Conservation (phyloP, 2,888 invertebrate genomes). For the Palloptera scutellata region DNA sequence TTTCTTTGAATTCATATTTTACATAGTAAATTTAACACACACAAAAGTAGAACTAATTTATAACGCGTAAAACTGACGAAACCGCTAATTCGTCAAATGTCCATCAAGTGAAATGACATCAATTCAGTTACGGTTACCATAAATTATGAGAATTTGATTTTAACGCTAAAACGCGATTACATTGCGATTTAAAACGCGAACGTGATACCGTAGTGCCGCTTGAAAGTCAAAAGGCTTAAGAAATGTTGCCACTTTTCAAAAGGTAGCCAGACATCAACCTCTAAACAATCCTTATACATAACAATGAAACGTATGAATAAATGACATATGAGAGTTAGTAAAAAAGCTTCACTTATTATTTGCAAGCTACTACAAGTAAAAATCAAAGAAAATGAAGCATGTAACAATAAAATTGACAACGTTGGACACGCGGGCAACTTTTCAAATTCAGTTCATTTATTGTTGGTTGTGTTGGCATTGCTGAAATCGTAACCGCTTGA, state of each 20-base stretch:
- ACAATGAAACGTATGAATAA: too few species aligned
- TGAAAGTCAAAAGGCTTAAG: neutral
- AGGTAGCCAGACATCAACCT: too few species aligned
- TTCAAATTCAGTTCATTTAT: neutral
- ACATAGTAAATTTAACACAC: slow-evolving; percentile 17
- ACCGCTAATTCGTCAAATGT: slow-evolving; percentile 36
- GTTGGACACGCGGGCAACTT: slow-evolving; percentile 22
- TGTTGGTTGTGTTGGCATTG: neutral
- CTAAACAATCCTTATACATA: too few species aligned
- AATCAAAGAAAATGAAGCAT: neutral
- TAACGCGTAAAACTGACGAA: slow-evolving; percentile 9
- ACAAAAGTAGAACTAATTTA: slow-evolving; percentile 17
- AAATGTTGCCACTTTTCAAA: neutral
- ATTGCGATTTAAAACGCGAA: neutral
- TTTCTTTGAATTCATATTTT: too few species aligned
- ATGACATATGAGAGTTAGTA: too few species aligned
- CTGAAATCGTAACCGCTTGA: slow-evolving; percentile 37
- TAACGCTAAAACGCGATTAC: slow-evolving; percentile 45
- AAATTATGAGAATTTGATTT: slow-evolving; percentile 38
- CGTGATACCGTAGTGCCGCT: neutral
- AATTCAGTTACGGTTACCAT: slow-evolving; percentile 40
- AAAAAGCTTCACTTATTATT: neutral
- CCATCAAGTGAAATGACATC: slow-evolving; percentile 34
- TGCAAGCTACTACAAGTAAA: slow-evolving; percentile 1
- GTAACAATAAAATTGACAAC: slow-evolving; percentile 5